Base-by-base conservation (phyloP, 2,888 invertebrate species). In the Hypsopygia costalis region DNA sequence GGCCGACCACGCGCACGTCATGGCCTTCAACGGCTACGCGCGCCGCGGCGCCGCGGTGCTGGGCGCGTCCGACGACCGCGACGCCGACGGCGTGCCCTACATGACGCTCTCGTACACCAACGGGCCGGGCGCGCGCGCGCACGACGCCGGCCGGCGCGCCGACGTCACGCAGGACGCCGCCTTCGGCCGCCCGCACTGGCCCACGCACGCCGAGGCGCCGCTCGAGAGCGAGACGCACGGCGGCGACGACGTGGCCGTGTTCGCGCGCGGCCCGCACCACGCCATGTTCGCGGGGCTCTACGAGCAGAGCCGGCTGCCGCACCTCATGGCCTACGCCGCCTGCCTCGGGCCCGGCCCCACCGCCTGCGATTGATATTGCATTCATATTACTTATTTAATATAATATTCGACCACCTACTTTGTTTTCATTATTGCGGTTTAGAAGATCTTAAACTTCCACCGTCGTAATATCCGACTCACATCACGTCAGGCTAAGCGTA, bases 181-280 rank as follows among this genome's bases (percentile, higher is more conserved):
- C 33, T 74, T 65, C 40, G 51, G 78, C 6, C 5, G 25, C 1
- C 6, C 10, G 10, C 7, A 44, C 31, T 81, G 71, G 58, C 44
- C 44, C 36, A 61, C 53, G 27, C 75, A 72, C 11, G 80, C 92
- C 0, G 81, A 90, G 1, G 89, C 91, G 6, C 93, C 93, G 0
- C 71, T 92, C 40, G 59, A 58, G 0, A 74, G 77, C 36, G 94
- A 94, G 68, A 94, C 94, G 11, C 94, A 94, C 69, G 94, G 93
- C 8, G 94, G 93, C 0, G 95, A 95, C 53, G 95, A 96, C 83
- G 95, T 95, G 12, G 91, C 91, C 0, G 92, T 95, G 33, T 94
- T 92, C 76, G 92, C 92, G 52, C 73, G 75, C 32, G 96, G 93
- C 37, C 94, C 94, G 3, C 92, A 92, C 86, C 90, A 94, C 30